These are phyloP conservation scores for Lycopodina hypogea DNA, from an alignment of 37 sponge, comb jelly and placozoan genomes.

Conservation along the genomic window DNA sequence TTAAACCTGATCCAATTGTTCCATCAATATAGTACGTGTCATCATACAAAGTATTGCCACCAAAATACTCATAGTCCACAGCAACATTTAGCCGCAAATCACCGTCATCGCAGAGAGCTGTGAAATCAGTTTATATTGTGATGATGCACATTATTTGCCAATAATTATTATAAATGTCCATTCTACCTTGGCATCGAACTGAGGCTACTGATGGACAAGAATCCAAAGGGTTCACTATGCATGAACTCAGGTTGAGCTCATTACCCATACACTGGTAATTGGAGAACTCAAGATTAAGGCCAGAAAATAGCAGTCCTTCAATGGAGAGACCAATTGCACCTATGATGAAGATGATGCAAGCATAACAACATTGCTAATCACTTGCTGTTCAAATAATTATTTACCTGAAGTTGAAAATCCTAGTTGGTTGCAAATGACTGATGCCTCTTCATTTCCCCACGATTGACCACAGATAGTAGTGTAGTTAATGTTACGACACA, in stretches of 20 bases:
- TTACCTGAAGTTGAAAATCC: constrained; percentile 26
- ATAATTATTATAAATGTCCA: not conserved
- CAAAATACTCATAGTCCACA: not conserved
- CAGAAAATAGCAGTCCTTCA: not conserved
- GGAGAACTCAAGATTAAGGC: not conserved
- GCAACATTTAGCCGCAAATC: constrained; percentile 15
- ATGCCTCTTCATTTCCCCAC: constrained; percentile 20
- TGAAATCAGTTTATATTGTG: not conserved
- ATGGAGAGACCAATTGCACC: not conserved
- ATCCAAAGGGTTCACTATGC: not conserved
- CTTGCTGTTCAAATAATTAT: not conserved
- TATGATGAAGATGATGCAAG: not conserved
- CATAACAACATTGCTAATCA: not conserved
- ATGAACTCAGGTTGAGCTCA: not conserved
- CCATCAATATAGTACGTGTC: constrained; percentile 7
- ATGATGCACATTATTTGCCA: not conserved
- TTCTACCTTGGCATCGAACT: not conserved
- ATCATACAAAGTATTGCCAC: constrained; percentile 2
- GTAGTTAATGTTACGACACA: constrained; percentile 10
- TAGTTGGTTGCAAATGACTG: constrained; percentile 29
- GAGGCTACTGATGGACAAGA: not conserved
- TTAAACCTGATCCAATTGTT: not conserved
- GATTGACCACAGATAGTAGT: constrained; percentile 12
- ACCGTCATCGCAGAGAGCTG: constrained; percentile 18
- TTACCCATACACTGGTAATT: not conserved